Conservation (phyloP, 2,113 vertebrate species). For the Spheniscus mendiculus region DNA sequence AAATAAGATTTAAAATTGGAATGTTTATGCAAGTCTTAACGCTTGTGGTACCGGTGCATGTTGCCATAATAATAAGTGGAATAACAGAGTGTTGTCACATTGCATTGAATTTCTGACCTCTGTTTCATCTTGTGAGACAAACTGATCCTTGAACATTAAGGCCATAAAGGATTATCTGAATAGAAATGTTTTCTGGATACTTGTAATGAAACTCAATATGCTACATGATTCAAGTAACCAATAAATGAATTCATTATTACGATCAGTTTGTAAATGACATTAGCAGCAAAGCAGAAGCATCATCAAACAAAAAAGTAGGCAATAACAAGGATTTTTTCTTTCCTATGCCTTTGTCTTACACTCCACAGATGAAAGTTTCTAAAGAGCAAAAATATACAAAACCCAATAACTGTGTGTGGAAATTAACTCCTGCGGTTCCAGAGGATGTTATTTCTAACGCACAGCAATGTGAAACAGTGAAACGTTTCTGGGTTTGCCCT, state of each 20-base stretch:
- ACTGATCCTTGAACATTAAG: neutral
- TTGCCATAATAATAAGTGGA: conserved; percentile 4
- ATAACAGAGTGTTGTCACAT: neutral
- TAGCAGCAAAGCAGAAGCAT: neutral
- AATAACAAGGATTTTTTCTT: neutral
- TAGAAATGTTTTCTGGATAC: neutral
- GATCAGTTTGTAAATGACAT: neutral
- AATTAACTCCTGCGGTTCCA: neutral
- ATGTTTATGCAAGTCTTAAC: conserved; percentile 34
- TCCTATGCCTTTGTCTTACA: neutral
- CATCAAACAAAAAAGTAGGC: neutral
- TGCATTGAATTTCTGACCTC: neutral
- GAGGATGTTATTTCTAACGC: neutral
- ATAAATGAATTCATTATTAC: neutral
- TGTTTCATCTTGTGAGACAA: conserved; percentile 3
- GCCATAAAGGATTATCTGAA: neutral
- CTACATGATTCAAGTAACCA: neutral
- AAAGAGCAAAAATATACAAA: neutral
- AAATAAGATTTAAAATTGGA: conserved; percentile 27
- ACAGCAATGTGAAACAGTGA: neutral
- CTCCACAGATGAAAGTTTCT: neutral
- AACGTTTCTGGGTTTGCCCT: neutral
- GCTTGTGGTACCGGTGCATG: neutral
- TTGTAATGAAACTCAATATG: neutral
- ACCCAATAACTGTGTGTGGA: neutral